Evolutionary conservation across 2,113 vertebrate species (phyloP).

Genomic region (Xenopus tropicalis): UCB_Xtro_10.0 CM004451.2:55990501-55991000

Average conservation of each 20-base stretch:
- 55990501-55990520: conserved; percentile 57
- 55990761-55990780: conserved; percentile 47
- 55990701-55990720: conserved; percentile 37
- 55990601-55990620: conserved; percentile 1
- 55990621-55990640: not conserved
- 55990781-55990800: conserved; percentile 36
- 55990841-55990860: conserved; percentile 46
- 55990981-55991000: conserved; percentile 94
- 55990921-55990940: conserved; percentile 96
- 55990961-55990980: conserved; percentile 67
- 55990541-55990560: conserved; percentile 41
- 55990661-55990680: not conserved
- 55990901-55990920: conserved; percentile 93
- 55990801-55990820: conserved; percentile 40
- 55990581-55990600: conserved; percentile 49
- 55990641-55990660: conserved; percentile 8
- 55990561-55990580: conserved; percentile 37
- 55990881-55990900: conserved; percentile 59
- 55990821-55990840: conserved; percentile 54
- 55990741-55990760: conserved; percentile 38
- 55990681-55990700: conserved; percentile 45
- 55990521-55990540: conserved; percentile 45
- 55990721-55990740: conserved; percentile 46
- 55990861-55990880: conserved; percentile 43
- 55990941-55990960: conserved; percentile 72